Evolutionary conservation across 37 sponge, comb jelly and placozoan species (phyloP).

Genomic region (Oscarella lobularis): DNA sequence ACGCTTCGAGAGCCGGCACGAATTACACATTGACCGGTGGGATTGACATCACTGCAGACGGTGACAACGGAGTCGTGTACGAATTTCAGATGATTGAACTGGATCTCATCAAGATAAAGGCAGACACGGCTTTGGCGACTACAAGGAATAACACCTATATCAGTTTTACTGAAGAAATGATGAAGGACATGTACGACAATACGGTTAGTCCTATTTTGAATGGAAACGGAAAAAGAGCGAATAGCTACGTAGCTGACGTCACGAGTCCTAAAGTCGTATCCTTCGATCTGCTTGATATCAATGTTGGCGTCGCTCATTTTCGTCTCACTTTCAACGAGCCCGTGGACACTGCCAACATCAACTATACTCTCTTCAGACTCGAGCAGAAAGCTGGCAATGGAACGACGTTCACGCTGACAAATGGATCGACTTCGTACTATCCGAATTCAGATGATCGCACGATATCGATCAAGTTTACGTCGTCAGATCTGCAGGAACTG

Average conservation of each 20-base stretch:
- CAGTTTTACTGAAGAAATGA: slow-evolving; percentile 8
- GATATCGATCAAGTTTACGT: neutral
- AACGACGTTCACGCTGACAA: neutral
- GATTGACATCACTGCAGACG: slow-evolving; percentile 42
- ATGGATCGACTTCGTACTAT: neutral
- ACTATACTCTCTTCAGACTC: neutral
- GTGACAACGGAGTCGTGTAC: slow-evolving; percentile 13
- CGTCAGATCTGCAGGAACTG: neutral
- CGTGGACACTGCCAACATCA: neutral
- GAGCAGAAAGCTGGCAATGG: neutral
- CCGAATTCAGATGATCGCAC: neutral
- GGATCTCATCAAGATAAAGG: slow-evolving; percentile 21
- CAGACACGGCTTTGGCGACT: slow-evolving; percentile 27
- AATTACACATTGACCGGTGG: slow-evolving; percentile 45
- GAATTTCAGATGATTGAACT: slow-evolving; percentile 12
- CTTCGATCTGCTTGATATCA: neutral
- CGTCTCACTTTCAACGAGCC: slow-evolving; percentile 56
- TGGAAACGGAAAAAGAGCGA: neutral
- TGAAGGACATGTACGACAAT: slow-evolving; percentile 54
- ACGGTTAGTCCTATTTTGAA: slow-evolving; percentile 5
- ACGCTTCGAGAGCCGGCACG: slow-evolving; percentile 12
- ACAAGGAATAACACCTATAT: slow-evolving; percentile 3
- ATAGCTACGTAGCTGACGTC: neutral
- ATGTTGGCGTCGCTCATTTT: neutral
- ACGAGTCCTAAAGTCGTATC: neutral